A percentile compares a stretch with the other conserved stretches of the same genome.
These are phyloP conservation scores for Dicyrtoma fusca DNA, from an alignment of 2,888 invertebrate species.

Conservation along the genomic window DNA sequence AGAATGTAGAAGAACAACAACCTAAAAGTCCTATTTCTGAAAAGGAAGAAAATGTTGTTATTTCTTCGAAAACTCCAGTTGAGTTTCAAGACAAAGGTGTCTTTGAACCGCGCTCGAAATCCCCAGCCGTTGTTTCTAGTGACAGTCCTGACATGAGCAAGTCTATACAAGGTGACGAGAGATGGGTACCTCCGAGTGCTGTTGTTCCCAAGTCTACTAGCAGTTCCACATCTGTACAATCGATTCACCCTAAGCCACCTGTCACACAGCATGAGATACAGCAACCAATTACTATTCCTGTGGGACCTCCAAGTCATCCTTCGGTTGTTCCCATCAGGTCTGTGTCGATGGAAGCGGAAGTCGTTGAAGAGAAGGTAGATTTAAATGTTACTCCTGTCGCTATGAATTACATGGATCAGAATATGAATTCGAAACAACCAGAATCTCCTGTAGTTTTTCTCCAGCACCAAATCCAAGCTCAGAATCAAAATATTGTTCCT, in stretches of 20 bases:
- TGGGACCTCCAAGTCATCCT: conserved; percentile 21
- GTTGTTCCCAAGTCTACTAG: neutral
- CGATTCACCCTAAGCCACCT: neutral
- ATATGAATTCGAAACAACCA: neutral
- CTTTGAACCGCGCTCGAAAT: conserved; percentile 12
- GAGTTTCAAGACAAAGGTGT: neutral
- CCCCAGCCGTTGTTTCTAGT: conserved; percentile 48
- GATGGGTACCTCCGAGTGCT: conserved; percentile 66
- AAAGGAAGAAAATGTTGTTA: conserved; percentile 2
- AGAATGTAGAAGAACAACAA: conserved; percentile 35
- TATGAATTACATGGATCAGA: neutral
- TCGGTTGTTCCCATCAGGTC: too few relatives aligned
- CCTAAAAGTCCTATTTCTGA: conserved; percentile 19
- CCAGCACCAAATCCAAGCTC: neutral
- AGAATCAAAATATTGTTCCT: too few relatives aligned
- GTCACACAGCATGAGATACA: conserved; percentile 5
- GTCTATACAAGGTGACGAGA: conserved; percentile 62
- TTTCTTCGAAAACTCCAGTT: neutral
- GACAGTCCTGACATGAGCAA: conserved; percentile 58
- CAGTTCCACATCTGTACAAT: neutral
- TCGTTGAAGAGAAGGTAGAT: neutral
- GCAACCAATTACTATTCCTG: neutral
- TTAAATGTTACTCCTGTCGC: neutral
- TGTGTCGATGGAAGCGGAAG: neutral
- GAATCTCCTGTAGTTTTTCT: neutral